phyloP scores from a whole-genome alignment of 2,797 vertebrate genomes.

The Sus cebifrons region DNA sequence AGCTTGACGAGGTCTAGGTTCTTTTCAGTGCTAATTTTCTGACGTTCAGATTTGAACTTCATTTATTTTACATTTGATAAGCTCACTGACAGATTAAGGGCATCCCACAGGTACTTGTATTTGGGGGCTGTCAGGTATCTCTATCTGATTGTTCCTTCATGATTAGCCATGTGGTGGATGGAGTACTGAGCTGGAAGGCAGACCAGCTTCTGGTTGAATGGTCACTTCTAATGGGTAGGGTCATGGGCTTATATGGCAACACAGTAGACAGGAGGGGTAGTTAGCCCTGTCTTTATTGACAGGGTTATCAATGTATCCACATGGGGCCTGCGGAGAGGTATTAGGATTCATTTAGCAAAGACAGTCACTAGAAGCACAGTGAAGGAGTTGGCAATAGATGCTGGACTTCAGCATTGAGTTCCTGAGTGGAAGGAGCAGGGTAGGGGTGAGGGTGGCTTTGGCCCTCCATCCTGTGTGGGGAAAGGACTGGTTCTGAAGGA shows the following conservation, averaged over 20 bases:
- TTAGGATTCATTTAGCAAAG: not conserved
- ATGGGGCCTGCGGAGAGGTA: not conserved
- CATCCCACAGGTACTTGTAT: too few species aligned
- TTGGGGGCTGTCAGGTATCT: not conserved
- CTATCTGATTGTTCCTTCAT: not conserved
- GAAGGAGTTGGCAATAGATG: not conserved
- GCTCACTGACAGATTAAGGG: not conserved
- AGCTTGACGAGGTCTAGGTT: not conserved
- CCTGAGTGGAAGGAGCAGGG: not conserved
- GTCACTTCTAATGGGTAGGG: not conserved
- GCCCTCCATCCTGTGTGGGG: not conserved
- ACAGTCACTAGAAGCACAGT: not conserved
- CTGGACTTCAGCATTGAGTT: not conserved
- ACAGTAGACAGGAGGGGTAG: not conserved
- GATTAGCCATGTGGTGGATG: not conserved
- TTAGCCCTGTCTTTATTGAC: not conserved
- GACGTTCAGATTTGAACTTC: slow-evolving; percentile 42
- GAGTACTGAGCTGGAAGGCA: not conserved
- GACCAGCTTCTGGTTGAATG: not conserved
- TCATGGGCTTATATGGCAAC: not conserved
- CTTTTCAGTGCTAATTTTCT: not conserved
- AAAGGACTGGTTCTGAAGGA: not conserved
- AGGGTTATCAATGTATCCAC: not conserved
- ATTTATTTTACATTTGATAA: slow-evolving; percentile 30
- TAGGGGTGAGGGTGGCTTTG: not conserved